Evolutionary conservation across 2,113 vertebrate species (phyloP), one percentile per base, ranked within the genome.

Genomic region (Oncorhynchus tshawytscha): DNA sequence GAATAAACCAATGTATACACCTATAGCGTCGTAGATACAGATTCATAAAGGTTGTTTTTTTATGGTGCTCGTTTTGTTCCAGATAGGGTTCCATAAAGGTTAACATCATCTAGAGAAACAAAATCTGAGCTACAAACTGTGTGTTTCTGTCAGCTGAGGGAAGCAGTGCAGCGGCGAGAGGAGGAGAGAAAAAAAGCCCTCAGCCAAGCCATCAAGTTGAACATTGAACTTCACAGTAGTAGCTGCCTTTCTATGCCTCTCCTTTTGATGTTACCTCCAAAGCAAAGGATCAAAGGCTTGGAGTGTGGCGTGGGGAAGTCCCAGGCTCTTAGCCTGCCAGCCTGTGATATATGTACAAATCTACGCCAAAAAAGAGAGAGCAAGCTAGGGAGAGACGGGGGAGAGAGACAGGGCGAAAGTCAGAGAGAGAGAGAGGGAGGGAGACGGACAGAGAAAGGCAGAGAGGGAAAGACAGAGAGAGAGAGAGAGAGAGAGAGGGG

Each of bases 241-340:
- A 96, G 96, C 97, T 98, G 96, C 95, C 97, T 99, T 96, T 98
- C 96, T 96, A 96, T 96, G 96, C 95, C 94, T 95, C 86, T 94
- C 92, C 96, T 94, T 99, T 99, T 99, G 98, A 99, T 99, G 98
- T 99, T 99, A 98, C 97, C 97, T 99, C 98, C 96, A 98, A 99
- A 99, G 97, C 96, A 96, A 96, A 95, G 96, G 96, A 99, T 99
- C 97, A 99, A 99, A 99, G 97, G 93, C 96, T 95, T 93, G 94
- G 96, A 98, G 96, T 98, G 97, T 97, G 96, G 97, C 96, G 96
- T 98, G 96, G 96, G 97, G 96, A 98, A 99, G 97, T 98, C 96
- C 97, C 96, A 95, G 94, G 96, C 97, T 98, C 96, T 98, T 96
- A 98, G 95, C 95, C 96, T 96, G 96, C 95, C 95, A 97, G 96